phyloP scores from a whole-genome alignment of 2,888 invertebrate species.

The Calliphora vomitoria region DNA sequence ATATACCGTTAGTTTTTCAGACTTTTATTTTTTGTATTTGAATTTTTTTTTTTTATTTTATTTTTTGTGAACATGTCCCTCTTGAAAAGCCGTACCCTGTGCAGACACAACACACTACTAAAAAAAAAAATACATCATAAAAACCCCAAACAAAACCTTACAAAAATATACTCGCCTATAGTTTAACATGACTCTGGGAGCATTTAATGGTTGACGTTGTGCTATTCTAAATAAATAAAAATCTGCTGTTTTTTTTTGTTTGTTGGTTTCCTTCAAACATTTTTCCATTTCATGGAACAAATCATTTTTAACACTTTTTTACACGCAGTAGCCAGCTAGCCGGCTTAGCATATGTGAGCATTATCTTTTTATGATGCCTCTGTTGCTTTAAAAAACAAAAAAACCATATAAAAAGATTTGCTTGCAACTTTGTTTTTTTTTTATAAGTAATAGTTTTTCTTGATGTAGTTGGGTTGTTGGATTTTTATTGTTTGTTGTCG shows the following conservation, averaged over 20 bases:
- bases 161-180: slow-evolving; percentile 8
- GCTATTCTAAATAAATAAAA: slow-evolving; percentile 35
- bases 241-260: neutral
- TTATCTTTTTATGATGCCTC: neutral
- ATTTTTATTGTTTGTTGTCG: slow-evolving; percentile 15
- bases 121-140: slow-evolving; percentile 27
- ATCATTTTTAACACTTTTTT: slow-evolving; percentile 62
- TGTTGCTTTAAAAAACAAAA: too few relatives aligned
- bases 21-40: slow-evolving; percentile 20
- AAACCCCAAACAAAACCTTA: slow-evolving; percentile 66
- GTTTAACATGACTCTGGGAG: slow-evolving; percentile 48
- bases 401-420: neutral
- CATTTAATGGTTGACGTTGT: slow-evolving; percentile 31
- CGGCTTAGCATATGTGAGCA: neutral
- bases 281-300: slow-evolving; percentile 62
- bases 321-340: slow-evolving; percentile 44
- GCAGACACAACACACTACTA: neutral
- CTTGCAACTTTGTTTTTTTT: slow-evolving; percentile 51
- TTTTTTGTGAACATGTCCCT: slow-evolving; percentile 23
- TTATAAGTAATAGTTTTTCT: slow-evolving; percentile 40
- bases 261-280: neutral
- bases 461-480: neutral
- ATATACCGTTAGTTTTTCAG: slow-evolving; percentile 82
- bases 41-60: too few relatives aligned
- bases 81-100: slow-evolving; percentile 35